Evolutionary conservation across 1,140 invertebrate genomes (phyloP).

Genomic region (Pogonomyrmex barbatus): DNA sequence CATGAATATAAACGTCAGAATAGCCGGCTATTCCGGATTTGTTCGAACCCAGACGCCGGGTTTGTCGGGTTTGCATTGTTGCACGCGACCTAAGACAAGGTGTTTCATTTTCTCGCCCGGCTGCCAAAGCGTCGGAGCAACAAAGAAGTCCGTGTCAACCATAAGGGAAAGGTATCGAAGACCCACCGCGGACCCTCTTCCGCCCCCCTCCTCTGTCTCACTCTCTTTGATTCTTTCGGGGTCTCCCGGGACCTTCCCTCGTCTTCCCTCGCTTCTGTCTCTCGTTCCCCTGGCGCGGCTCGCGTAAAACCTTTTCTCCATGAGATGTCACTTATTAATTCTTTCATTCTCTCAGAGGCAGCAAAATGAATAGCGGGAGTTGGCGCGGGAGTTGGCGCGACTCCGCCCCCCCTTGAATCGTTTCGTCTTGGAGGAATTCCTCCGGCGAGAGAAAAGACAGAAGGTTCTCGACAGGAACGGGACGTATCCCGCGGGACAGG

Average conservation of each 20-base stretch:
- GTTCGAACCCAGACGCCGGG: constrained; percentile 32
- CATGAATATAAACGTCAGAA: constrained; percentile 30
- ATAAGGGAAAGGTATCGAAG: constrained; percentile 35
- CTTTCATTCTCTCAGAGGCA: constrained; percentile 78
- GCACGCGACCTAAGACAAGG: constrained; percentile 70
- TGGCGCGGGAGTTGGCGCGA: constrained; percentile 46
- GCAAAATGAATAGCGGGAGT: constrained; percentile 80
- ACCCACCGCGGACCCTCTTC: constrained; percentile 11
- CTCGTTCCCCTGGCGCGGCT: constrained; percentile 63
- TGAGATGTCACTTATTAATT: constrained; percentile 86
- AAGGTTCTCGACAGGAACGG: constrained; percentile 72
- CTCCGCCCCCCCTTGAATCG: constrained; percentile 70
- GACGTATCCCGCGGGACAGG: constrained; percentile 76
- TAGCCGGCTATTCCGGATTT: constrained; percentile 36
- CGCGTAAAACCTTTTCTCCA: constrained; percentile 81
- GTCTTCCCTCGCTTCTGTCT: constrained; percentile 44
- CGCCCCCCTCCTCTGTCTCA: constrained; percentile 3
- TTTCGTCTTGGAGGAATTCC: constrained; percentile 74
- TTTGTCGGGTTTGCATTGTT: constrained; percentile 61
- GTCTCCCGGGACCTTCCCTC: background rate
- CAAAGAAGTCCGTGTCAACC: constrained; percentile 65
- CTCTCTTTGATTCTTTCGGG: constrained; percentile 25
- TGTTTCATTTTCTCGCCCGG: constrained; percentile 62
- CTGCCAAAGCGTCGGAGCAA: constrained; percentile 65
- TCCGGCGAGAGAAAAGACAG: constrained; percentile 75